Conservation (phyloP, 2,797 vertebrate genomes). For the Lemur catta region DNA sequence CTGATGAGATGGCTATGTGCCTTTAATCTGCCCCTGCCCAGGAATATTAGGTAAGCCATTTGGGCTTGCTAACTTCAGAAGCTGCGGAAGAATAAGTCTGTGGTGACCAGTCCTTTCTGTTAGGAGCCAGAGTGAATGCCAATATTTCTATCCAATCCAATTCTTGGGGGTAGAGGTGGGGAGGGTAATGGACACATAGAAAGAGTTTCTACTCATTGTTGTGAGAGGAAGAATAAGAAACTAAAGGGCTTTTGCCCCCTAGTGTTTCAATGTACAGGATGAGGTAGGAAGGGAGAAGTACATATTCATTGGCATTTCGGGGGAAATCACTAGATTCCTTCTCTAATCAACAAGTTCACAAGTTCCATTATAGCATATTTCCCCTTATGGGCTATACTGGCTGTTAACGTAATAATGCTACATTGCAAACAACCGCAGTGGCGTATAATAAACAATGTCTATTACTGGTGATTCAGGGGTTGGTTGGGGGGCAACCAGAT, state of each 20-base stretch:
- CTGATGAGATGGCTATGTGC: not conserved
- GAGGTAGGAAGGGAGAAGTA: not conserved
- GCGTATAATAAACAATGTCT: not conserved
- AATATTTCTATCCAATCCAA: not conserved
- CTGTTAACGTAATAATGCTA: not conserved
- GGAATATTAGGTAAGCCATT: not conserved
- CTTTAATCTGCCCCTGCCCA: not conserved
- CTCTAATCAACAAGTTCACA: not conserved
- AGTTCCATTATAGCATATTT: not conserved
- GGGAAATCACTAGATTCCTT: not conserved
- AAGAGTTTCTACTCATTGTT: not conserved
- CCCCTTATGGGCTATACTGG: not conserved
- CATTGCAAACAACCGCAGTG: not conserved
- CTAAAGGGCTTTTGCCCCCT: accelerated
- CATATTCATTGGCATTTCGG: not conserved
- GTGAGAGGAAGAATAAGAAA: not conserved
- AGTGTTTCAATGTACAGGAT: not conserved
- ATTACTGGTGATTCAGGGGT: not conserved
- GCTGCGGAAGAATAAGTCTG: not conserved
- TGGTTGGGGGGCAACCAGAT: not conserved
- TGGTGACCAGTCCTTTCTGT: not conserved
- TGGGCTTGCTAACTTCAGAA: not conserved
- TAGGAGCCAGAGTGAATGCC: not conserved
- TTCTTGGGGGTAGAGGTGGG: not conserved
- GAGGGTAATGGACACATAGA: not conserved